These are phyloP conservation scores for Ochotona curzoniae DNA, from an alignment of 2,113 vertebrate genomes.

Conservation along the genomic window DNA sequence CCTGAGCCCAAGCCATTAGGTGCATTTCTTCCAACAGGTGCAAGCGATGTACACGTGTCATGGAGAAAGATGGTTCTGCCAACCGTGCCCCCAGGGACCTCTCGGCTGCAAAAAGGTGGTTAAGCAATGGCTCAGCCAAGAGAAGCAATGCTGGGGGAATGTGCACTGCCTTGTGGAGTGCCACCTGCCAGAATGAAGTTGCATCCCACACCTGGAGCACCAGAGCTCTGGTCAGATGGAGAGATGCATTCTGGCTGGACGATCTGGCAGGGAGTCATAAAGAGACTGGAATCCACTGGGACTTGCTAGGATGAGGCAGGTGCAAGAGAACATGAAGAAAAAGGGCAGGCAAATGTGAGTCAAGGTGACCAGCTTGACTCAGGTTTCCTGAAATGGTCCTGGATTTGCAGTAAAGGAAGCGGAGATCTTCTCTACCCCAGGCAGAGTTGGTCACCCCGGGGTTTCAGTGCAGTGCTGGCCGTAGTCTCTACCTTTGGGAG, in stretches of 20 bases:
- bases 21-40: neutral
- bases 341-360: neutral
- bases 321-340: neutral
- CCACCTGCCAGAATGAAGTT: too few species aligned
- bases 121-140: neutral
- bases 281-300: neutral
- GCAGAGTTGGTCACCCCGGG: fast-evolving
- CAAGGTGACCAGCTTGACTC: neutral
- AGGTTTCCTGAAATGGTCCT: neutral
- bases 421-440: neutral
- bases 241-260: neutral
- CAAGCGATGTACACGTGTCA: fast-evolving
- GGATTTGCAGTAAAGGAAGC: neutral
- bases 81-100: neutral
- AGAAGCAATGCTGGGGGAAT: neutral
- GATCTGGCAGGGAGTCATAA: neutral
- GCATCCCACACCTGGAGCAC: too few species aligned
- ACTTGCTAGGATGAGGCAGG: neutral
- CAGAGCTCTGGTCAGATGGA: neutral
- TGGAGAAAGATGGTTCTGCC: neutral
- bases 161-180: neutral
- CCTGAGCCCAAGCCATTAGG: neutral
- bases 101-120: neutral
- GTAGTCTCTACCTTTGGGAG: neutral
- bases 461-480: neutral